Percentiles rank a stretch among this genome's conserved stretches.
Evolutionary conservation across 2,888 invertebrate species (phyloP).

Genomic region (Parascotia fuliginaria): DNA sequence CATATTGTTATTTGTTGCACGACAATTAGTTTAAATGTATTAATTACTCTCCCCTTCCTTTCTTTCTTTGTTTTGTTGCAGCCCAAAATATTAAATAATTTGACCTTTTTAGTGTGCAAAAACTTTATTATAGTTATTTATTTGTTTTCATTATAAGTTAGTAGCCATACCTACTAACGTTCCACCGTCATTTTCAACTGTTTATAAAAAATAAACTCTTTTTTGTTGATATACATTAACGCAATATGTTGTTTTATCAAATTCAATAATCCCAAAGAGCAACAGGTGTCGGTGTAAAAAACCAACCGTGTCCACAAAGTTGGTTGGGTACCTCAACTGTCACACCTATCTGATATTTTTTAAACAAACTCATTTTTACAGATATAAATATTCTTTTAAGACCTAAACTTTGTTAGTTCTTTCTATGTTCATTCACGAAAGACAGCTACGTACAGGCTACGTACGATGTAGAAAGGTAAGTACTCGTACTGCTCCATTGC

Average conservation of each 20-base stretch:
- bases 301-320: conserved; percentile 72
- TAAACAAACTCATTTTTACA: conserved; percentile 56
- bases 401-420: conserved; percentile 35
- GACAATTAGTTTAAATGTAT: too few species aligned
- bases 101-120: conserved; percentile 10
- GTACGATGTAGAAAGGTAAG: too few species aligned
- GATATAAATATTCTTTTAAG: conserved; percentile 32
- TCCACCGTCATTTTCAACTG: conserved; percentile 31
- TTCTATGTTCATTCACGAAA: conserved; percentile 35
- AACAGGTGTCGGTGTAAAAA: conserved; percentile 78
- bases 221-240: conserved; percentile 46
- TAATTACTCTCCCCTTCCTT: too few species aligned
- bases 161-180: conserved; percentile 19
- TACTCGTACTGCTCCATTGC: too few species aligned
- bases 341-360: conserved; percentile 75
- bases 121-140: conserved; percentile 27
- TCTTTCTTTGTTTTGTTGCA: too few species aligned
- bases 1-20: too few species aligned
- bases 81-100: too few species aligned
- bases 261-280: conserved; percentile 64
- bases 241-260: conserved; percentile 66
- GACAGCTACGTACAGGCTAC: too few species aligned
- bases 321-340: conserved; percentile 77
- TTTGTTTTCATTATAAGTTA: conserved; percentile 21
- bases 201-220: conserved; percentile 38